Conservation (phyloP, 1,140 invertebrate genomes). For the Heterodera carotae region DNA sequence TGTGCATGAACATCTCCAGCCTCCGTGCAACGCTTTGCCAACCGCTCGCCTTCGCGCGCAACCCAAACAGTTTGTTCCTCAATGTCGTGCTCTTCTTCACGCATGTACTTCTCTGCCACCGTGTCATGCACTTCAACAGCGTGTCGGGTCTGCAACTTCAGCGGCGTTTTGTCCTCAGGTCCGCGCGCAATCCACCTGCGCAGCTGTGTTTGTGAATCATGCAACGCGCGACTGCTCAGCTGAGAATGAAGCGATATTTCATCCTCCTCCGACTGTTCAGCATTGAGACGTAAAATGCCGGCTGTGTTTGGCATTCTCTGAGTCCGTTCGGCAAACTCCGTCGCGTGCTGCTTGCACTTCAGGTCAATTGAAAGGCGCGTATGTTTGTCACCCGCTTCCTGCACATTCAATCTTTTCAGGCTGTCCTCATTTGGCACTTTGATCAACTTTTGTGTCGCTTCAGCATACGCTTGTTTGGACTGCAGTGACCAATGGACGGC, state of each 20-base stretch:
- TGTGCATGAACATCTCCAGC: constrained; percentile 40
- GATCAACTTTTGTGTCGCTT: not conserved
- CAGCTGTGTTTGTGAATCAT: constrained; percentile 39
- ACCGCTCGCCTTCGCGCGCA: constrained; percentile 18
- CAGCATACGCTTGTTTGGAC: not conserved
- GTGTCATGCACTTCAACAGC: not conserved
- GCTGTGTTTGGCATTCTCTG: constrained; percentile 22
- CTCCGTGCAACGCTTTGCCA: constrained; percentile 38
- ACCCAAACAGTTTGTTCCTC: constrained; percentile 15
- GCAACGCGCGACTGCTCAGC: constrained; percentile 39
- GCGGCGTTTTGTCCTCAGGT: not conserved
- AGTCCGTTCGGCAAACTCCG: constrained; percentile 21
- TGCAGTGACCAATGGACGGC: constrained; percentile 6
- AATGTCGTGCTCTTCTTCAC: constrained; percentile 24
- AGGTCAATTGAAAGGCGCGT: constrained; percentile 25
- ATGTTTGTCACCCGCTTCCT: constrained; percentile 15
- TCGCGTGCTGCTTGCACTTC: constrained; percentile 5
- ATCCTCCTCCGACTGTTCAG: constrained; percentile 57
- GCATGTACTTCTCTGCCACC: not conserved
- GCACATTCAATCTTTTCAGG: constrained; percentile 14
- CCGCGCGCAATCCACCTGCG: not conserved
- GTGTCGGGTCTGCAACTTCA: not conserved
- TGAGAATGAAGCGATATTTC: constrained; percentile 51
- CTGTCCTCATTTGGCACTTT: constrained; percentile 10
- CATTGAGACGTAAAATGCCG: not conserved